A percentile compares a stretch with the other conserved stretches of the same genome.
These are phyloP conservation scores for Piprites chloris DNA, from an alignment of 2,113 vertebrate species.

Conservation along the genomic window DNA sequence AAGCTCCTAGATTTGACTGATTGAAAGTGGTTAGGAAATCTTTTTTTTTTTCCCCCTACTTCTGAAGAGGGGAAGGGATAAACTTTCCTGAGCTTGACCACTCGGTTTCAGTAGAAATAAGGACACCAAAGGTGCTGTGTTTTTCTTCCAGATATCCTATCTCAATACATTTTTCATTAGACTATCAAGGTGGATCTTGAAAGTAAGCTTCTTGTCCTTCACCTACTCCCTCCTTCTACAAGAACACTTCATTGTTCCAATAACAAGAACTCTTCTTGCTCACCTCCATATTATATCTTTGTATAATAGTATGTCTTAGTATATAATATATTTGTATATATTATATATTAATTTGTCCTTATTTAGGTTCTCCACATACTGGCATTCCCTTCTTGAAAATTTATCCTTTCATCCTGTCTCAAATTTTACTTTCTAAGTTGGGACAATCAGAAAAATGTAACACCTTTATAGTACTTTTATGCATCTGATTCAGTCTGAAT, in stretches of 20 bases:
- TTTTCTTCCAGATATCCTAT: neutral
- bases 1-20: neutral
- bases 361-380: neutral
- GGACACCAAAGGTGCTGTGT: neutral
- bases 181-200: neutral
- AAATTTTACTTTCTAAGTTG: neutral
- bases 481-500: neutral
- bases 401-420: neutral
- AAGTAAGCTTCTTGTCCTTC: neutral
- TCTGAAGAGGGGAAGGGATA: neutral
- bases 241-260: neutral
- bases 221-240: neutral
- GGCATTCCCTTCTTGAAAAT: neutral
- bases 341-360: neutral
- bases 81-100: neutral
- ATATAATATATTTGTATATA: neutral
- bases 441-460: neutral
- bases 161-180: neutral
- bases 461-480: neutral
- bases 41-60: accelerated
- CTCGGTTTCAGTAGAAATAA: neutral
- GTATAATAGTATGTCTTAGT: neutral
- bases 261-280: neutral
- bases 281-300: neutral
- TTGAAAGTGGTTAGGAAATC: neutral